phyloP scores from a whole-genome alignment of 1,140 invertebrate species.

The Charaxes varanes region DNA sequence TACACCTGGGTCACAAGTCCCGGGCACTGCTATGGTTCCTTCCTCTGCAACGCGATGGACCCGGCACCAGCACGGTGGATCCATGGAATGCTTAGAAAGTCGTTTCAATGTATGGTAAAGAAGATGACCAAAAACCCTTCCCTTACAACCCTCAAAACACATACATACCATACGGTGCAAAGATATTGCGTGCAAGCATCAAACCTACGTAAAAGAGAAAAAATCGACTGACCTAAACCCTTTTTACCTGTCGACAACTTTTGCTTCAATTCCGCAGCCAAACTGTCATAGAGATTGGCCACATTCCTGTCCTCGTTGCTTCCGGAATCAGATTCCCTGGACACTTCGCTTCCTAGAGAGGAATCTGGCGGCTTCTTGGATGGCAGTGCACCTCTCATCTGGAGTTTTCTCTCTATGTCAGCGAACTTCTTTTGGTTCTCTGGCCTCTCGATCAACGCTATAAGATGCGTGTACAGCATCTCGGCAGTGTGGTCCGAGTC shows the following conservation, averaged over 20 bases:
- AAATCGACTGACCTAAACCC: constrained; percentile 58
- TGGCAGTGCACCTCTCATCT: constrained; percentile 71
- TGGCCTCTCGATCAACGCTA: constrained; percentile 86
- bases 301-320: constrained; percentile 80
- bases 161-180: constrained; percentile 24
- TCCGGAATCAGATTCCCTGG: constrained; percentile 84
- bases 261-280: constrained; percentile 92
- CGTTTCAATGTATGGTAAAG: too few species aligned
- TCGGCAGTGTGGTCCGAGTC: constrained; percentile 94
- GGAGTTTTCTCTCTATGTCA: constrained; percentile 81
- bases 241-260: constrained; percentile 81
- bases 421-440: constrained; percentile 91
- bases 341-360: constrained; percentile 82
- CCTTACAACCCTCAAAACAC: too few species aligned
- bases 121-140: too few species aligned
- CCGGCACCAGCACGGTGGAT: background rate
- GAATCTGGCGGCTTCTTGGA: constrained; percentile 75
- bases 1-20: too few species aligned
- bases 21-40: too few species aligned
- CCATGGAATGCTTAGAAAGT: too few species aligned
- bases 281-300: constrained; percentile 86
- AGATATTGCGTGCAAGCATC: constrained; percentile 22
- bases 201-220: constrained; percentile 36
- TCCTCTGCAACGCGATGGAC: too few species aligned
- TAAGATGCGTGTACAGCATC: constrained; percentile 87